Conservation (phyloP, 2,888 invertebrate species). For the Brassicogethes aeneus region DNA sequence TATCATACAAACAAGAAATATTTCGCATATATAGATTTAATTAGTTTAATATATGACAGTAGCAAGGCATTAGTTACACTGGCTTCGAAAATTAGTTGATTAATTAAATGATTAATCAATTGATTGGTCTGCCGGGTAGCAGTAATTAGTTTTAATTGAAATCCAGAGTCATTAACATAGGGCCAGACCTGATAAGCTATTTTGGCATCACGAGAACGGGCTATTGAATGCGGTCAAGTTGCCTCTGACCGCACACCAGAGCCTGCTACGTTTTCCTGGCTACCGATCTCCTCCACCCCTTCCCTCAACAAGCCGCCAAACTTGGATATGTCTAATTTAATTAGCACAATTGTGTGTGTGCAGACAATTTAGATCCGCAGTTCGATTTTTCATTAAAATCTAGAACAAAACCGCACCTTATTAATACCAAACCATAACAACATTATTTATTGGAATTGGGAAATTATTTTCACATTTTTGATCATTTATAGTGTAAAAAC, state of each 20-base stretch:
- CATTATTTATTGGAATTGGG: too few relatives aligned
- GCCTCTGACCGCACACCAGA: constrained; percentile 7
- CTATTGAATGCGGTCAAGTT: constrained; percentile 26
- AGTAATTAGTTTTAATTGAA: constrained; percentile 55
- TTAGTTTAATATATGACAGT: constrained; percentile 34
- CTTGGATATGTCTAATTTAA: constrained; percentile 28
- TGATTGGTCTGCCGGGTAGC: constrained; percentile 39
- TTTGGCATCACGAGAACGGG: constrained; percentile 32
- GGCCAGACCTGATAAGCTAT: constrained; percentile 49
- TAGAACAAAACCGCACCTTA: too few relatives aligned
- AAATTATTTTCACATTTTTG: too few relatives aligned
- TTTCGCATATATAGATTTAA: constrained; percentile 27
- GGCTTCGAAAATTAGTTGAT: constrained; percentile 40
- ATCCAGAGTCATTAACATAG: constrained; percentile 57
- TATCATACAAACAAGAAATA: background rate
- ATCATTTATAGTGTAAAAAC: too few relatives aligned
- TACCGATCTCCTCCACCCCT: background rate
- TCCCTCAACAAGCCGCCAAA: background rate
- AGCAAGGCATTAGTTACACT: constrained; percentile 36
- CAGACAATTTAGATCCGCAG: too few relatives aligned
- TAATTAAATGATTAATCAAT: constrained; percentile 43
- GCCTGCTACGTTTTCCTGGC: constrained; percentile 10
- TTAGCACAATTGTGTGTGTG: constrained; percentile 25
- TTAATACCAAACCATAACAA: too few relatives aligned
- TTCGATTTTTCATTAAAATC: too few relatives aligned